Conservation (phyloP, 2,113 vertebrate species). For the Eulemur macaco region DNA sequence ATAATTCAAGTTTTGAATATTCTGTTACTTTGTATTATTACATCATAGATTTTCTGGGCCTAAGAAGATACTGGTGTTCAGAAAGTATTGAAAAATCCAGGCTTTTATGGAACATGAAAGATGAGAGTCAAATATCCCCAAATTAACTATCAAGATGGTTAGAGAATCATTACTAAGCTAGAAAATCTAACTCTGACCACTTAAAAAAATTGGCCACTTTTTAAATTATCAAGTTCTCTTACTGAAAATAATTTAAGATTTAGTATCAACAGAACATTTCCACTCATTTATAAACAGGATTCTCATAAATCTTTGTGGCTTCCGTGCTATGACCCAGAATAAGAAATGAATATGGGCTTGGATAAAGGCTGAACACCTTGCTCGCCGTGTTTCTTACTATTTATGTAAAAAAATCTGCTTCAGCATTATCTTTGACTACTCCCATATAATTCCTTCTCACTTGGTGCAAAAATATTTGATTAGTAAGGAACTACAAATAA, state of each 20-base stretch:
- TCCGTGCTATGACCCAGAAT: background rate
- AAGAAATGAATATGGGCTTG: conserved; percentile 20
- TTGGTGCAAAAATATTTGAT: background rate
- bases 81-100: background rate
- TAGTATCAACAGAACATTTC: background rate
- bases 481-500: background rate
- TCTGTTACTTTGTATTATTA: background rate
- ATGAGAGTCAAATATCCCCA: background rate
- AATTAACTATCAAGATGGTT: background rate
- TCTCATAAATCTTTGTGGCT: conserved; percentile 6
- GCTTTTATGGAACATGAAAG: background rate
- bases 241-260: background rate
- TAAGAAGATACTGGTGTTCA: background rate
- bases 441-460: background rate
- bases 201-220: background rate
- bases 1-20: background rate
- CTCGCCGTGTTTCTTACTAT: background rate
- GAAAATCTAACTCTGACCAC: background rate
- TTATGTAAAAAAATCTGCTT: background rate
- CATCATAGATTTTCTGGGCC: background rate
- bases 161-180: background rate
- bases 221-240: background rate
- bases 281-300: background rate
- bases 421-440: background rate
- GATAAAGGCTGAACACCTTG: background rate